Evolutionary conservation across 2,113 vertebrate genomes (phyloP).

Genomic region (Lagenorhynchus albirostris): DNA sequence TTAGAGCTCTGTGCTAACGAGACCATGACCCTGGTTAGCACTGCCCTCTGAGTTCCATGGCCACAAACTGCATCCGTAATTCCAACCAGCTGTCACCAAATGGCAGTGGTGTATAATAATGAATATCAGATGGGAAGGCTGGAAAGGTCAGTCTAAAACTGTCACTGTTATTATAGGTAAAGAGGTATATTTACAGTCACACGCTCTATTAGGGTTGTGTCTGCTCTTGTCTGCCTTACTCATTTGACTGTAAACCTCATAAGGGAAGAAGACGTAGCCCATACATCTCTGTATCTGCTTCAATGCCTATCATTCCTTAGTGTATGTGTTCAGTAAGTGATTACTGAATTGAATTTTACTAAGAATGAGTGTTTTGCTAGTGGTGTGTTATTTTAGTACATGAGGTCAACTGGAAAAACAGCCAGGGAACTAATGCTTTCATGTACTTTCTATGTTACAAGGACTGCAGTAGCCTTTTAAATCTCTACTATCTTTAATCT

Average conservation of each 20-base stretch:
- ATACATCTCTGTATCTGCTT: not conserved
- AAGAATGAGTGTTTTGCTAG: not conserved
- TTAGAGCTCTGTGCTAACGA: not conserved
- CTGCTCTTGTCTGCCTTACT: not conserved
- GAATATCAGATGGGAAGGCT: not conserved
- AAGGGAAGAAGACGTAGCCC: not conserved
- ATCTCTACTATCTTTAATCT: not conserved
- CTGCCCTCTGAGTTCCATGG: not conserved
- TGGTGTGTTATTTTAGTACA: not conserved
- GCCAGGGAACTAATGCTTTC: too few species aligned
- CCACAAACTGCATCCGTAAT: not conserved
- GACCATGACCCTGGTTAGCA: fast-evolving
- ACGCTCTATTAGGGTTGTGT: fast-evolving
- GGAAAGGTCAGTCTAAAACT: too few species aligned
- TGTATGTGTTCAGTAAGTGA: not conserved
- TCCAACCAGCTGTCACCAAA: not conserved
- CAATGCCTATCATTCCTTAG: not conserved
- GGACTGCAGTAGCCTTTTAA: not conserved
- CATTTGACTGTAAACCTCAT: not conserved
- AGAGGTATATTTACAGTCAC: fast-evolving
- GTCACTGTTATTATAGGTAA: not conserved
- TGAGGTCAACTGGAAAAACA: not conserved
- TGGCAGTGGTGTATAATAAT: not conserved
- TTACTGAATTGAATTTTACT: not conserved
- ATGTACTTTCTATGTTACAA: not conserved